These are phyloP conservation scores for Agrochola lychnidis DNA, from an alignment of 2,888 invertebrate species.

Conservation along the genomic window DNA sequence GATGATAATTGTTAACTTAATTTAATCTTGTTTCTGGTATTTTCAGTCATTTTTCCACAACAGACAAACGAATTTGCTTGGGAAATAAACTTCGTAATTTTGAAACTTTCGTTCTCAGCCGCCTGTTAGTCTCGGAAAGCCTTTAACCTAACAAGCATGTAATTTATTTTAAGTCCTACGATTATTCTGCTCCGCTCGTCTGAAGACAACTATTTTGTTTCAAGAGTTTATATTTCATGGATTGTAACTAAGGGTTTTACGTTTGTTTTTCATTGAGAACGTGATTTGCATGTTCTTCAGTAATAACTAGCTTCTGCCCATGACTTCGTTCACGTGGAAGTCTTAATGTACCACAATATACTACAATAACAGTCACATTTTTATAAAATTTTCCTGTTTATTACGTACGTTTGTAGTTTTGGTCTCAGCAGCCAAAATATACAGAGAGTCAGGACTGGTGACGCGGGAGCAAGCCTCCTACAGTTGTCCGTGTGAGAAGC, in stretches of 20 bases:
- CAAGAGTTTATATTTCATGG: conserved; percentile 1
- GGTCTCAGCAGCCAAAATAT: too few relatives aligned
- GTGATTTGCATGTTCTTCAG: not conserved
- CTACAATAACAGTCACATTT: too few relatives aligned
- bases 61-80: conserved; percentile 27
- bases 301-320: not conserved
- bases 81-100: conserved; percentile 52
- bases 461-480: too few relatives aligned
- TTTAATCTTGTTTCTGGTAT: conserved; percentile 13
- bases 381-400: too few relatives aligned
- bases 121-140: conserved; percentile 30
- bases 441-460: too few relatives aligned
- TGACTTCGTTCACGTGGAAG: too few relatives aligned
- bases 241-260: not conserved
- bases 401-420: too few relatives aligned
- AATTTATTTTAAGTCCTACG: conserved; percentile 56
- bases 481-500: too few relatives aligned
- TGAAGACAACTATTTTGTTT: conserved; percentile 40
- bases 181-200: conserved; percentile 48
- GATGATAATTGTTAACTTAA: conserved; percentile 25
- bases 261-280: not conserved
- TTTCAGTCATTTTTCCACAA: conserved; percentile 39
- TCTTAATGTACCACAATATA: too few relatives aligned
- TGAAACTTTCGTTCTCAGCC: conserved; percentile 52
- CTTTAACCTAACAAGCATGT: conserved; percentile 56